These are phyloP conservation scores for Stomorhina lunata DNA, from an alignment of 2,888 invertebrate genomes.

Conservation along the genomic window DNA sequence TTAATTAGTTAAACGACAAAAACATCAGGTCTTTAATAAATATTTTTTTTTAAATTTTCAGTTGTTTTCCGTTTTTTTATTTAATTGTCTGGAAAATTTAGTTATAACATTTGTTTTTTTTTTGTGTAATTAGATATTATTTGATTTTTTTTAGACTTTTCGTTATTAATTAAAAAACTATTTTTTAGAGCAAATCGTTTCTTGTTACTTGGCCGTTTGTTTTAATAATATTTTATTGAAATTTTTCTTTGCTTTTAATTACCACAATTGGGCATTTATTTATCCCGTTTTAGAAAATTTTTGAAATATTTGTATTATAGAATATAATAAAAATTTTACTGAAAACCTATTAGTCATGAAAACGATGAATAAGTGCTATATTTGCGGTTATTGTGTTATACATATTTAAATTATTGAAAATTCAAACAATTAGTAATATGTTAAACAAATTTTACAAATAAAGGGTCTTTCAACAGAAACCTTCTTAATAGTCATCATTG, in stretches of 20 bases:
- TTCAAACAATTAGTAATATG: no score
- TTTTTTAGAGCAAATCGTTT: no score
- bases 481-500: no score
- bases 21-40: not conserved
- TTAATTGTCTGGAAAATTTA: not conserved
- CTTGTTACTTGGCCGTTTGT: no score
- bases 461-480: no score
- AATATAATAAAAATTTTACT: not conserved
- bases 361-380: not conserved
- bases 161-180: no score
- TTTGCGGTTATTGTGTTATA: not conserved
- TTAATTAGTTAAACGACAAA: slow-evolving; percentile 13
- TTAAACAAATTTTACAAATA: no score
- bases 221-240: not conserved
- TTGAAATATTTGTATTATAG: not conserved
- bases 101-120: not conserved
- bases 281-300: no score
- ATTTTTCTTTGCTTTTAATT: not conserved
- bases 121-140: not conserved
- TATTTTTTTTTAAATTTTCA: not conserved
- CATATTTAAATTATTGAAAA: not conserved
- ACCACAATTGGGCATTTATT: not conserved
- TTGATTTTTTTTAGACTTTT: no score
- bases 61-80: not conserved
- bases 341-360: not conserved